Base-by-base conservation (phyloP, 2,888 invertebrate species). In the Chrysolina haemoptera region DNA sequence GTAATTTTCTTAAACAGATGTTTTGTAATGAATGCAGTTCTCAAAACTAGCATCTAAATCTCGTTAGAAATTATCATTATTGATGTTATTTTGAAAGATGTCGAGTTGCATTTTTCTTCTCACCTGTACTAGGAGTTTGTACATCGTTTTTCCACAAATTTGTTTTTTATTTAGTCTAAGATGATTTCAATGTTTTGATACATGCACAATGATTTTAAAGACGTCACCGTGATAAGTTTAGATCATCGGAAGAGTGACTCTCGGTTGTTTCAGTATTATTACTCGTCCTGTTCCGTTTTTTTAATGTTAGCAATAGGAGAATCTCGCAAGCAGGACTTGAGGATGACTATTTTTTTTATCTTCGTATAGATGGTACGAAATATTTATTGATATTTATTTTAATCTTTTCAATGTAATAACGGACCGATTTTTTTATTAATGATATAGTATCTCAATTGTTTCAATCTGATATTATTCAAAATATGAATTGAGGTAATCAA, bases 181-280 rank as follows among this genome's bases (percentile, higher is more conserved):
- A 35, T 22, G 9, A 35, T 59, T 59, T 59, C n/a, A 27, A 27
- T 68, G 43, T 62, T 20, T 35, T 62, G 20, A 68, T 46, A 22
- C 35, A 5, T 16, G 12, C 68, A 68, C 46, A 8, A 22, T 22
- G 59, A 59, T 59, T 59, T 59, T 14, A 59, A n/a, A 27, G 22
- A n/a, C 1, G 27, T 59, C 27, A 22, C 59, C 35, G 68, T 68
- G 43, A 68, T 68, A 40, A 6, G 4, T 14, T 48, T 14, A 18
- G 16, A 68, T 55, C 55, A 55, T 68, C 67, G 67, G 55, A 55
- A 35, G 16, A 41, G 41, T 67, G 27, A 53, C 27, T 62, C 46
- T 59, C 27, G 18, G 27, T 67, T 68, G 12, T 62, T 68, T 46
- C 68, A 68, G 68, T 68, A 68, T 68, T 68, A 62, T 62, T n/a